phyloP scores from a whole-genome alignment of 2,113 vertebrate genomes.

The Anhinga anhinga region DNA sequence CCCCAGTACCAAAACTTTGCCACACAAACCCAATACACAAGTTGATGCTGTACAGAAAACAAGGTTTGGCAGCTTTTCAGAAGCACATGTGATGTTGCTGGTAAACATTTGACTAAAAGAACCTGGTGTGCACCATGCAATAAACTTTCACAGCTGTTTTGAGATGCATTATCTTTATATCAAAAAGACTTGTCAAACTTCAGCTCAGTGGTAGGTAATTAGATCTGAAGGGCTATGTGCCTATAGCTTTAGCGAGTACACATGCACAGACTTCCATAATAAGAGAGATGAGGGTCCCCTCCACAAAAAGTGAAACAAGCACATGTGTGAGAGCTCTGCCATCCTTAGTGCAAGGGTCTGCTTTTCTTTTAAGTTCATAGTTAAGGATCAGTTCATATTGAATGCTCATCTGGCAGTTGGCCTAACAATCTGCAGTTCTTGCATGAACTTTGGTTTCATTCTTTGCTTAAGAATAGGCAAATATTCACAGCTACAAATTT shows the following conservation, averaged over 20 bases:
- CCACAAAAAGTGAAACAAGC: background rate
- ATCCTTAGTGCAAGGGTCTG: background rate
- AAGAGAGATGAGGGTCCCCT: background rate
- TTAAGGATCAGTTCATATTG: background rate
- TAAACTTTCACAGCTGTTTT: background rate
- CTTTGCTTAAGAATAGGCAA: background rate
- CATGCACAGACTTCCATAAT: background rate
- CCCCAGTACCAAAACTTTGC: no score
- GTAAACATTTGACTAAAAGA: background rate
- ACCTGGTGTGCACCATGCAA: background rate
- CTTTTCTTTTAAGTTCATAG: background rate
- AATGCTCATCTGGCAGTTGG: background rate
- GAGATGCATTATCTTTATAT: background rate
- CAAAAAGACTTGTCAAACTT: background rate
- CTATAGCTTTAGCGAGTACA: background rate
- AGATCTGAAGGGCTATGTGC: background rate
- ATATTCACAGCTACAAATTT: background rate
- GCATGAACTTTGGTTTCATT: background rate
- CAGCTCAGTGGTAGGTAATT: background rate
- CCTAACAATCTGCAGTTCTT: background rate
- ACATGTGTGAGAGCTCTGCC: background rate
- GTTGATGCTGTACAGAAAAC: background rate
- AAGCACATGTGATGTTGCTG: background rate
- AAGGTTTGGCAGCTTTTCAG: background rate
- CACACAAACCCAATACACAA: no score